Evolutionary conservation across 2,797 vertebrate genomes (phyloP).

Genomic region (Nyctalus aviator): DNA sequence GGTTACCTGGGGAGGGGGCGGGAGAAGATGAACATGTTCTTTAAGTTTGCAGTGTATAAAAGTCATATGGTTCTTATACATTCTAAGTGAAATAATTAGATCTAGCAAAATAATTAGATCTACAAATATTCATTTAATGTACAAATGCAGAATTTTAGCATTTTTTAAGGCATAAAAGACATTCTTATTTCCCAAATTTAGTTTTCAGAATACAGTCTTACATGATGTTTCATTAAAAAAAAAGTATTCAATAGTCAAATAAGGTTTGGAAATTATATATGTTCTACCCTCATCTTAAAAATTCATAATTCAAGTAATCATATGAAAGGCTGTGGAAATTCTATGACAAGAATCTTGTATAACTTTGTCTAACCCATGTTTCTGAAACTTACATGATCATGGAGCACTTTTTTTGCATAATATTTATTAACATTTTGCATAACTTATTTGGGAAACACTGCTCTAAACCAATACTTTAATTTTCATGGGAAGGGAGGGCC

Average conservation of each 20-base stretch:
- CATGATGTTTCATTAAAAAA: background rate
- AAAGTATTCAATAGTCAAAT: background rate
- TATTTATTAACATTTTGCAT: background rate
- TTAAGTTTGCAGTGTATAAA: background rate
- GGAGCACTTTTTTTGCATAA: background rate
- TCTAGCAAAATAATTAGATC: slow-evolving; percentile 15
- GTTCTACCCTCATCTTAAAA: slow-evolving; percentile 25
- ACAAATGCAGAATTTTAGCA: background rate
- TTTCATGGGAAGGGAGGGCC: slow-evolving; percentile 34
- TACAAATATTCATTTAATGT: background rate
- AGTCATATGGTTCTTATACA: slow-evolving; percentile 15
- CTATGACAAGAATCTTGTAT: background rate
- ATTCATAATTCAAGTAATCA: slow-evolving; percentile 18
- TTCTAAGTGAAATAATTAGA: slow-evolving; percentile 55
- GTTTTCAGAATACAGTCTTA: slow-evolving; percentile 30
- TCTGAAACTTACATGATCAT: background rate
- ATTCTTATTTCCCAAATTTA: background rate
- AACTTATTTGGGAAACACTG: slow-evolving; percentile 7
- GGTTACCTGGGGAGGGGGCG: background rate
- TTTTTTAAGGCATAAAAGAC: background rate
- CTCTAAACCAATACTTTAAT: background rate
- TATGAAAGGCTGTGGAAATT: slow-evolving; percentile 23
- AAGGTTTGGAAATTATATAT: background rate
- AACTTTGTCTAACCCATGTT: background rate
- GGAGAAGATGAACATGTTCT: background rate